Evolutionary conservation across 2,888 invertebrate genomes (phyloP), one percentile per base, ranked within the genome.

Genomic region (Drosophila kuntzei): DNA sequence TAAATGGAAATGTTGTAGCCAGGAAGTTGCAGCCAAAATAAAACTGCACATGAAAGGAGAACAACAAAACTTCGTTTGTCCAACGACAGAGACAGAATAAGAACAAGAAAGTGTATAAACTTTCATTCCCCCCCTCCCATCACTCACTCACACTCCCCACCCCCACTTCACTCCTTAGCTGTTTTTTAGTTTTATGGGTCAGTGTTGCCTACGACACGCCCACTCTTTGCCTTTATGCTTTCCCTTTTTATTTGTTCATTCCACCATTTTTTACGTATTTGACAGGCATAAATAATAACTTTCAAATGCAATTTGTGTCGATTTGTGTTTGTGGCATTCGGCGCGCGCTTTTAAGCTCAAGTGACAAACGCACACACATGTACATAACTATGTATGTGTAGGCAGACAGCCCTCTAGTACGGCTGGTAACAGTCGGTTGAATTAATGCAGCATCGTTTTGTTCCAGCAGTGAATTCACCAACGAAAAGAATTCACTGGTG

Each of bases 261-360:
- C n/a, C n/a, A n/a, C n/a, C 27, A 9, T 27, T 7, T 39, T 41
- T 49, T 49, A 3, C 36, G 41, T 50, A 20, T 74, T 73, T 74
- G 74, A 72, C 78, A 76, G 77, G 76, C 85, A 87, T 87, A 85
- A 87, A 84, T 87, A 84, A 87, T 85, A 87, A 87, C 79, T 85
- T 83, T 79, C 65, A 68, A 82, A 83, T 85, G 82, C 88, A 85
- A 87, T 83, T 85, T 87, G 83, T 79, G 83, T 83, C 88, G 80
- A 83, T 76, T 78, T 73, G 76, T 73, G 69, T 76, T 61, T 58
- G 39, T 55, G 71, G 54, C 18, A 41, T 51, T 61, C 43, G 44
- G 44, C n/a, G 47, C 58, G 65, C 53, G 66, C 53, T 70, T 79
- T 76, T 70, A 73, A 76, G 73, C 58, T 69, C 62, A 65, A 76